Conservation (phyloP, 1,140 invertebrate genomes). For the Neodiprion pinetum region DNA sequence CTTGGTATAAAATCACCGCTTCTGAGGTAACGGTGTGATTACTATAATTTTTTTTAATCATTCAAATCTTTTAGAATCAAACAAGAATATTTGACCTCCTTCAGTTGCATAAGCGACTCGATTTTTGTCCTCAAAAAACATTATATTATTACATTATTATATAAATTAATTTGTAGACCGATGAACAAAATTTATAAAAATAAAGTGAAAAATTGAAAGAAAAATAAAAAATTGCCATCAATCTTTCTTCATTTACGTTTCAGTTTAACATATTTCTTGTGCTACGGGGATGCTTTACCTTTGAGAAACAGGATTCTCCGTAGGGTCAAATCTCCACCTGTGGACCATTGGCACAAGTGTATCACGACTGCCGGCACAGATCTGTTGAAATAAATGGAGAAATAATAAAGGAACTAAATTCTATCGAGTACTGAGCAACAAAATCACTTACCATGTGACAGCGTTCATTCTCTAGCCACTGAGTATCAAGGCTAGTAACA, state of each 20-base stretch:
- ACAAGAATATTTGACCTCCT: conserved; percentile 34
- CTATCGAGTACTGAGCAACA: conserved; percentile 13
- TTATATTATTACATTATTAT: conserved; percentile 38
- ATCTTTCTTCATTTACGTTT: not conserved
- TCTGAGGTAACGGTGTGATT: too few relatives aligned
- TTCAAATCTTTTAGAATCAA: conserved; percentile 23
- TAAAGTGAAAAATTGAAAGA: not conserved
- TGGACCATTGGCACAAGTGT: conserved; percentile 46
- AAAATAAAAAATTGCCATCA: not conserved
- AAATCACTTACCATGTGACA: conserved; percentile 45
- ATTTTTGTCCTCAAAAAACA: conserved; percentile 36
- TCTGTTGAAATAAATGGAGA: conserved; percentile 36
- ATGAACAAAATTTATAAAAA: conserved; percentile 13
- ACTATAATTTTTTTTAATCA: too few relatives aligned
- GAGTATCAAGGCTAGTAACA: conserved; percentile 51
- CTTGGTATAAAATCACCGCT: too few relatives aligned
- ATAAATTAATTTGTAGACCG: conserved; percentile 23
- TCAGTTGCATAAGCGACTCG: conserved; percentile 49
- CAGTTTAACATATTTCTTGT: not conserved
- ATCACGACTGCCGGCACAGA: conserved; percentile 46
- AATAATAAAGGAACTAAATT: conserved; percentile 11
- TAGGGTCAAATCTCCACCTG: conserved; percentile 46
- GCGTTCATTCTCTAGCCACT: conserved; percentile 43
- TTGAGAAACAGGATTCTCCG: conserved; percentile 30
- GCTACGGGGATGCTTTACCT: not conserved